Evolutionary conservation across 2,113 vertebrate species (phyloP).

Genomic region (Gallinago jamesoni): DNA sequence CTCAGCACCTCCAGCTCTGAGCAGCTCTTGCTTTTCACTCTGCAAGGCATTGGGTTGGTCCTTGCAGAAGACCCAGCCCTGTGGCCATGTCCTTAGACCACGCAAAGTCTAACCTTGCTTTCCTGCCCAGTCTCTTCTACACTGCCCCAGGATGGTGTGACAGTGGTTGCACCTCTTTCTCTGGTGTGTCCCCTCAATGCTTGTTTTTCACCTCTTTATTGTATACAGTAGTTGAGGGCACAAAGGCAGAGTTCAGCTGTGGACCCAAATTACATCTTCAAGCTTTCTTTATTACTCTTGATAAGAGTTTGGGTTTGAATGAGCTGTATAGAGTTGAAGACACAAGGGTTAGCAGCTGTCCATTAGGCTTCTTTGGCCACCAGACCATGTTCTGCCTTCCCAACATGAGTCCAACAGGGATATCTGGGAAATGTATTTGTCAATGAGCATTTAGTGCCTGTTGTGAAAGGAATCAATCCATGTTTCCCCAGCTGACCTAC

Average conservation of each 20-base stretch:
- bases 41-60: background rate
- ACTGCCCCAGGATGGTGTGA: background rate
- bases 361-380: background rate
- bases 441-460: background rate
- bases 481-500: background rate
- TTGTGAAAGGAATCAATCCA: background rate
- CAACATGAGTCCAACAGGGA: background rate
- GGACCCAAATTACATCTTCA: background rate
- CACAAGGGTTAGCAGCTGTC: background rate
- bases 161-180: background rate
- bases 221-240: background rate
- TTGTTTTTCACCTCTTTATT: background rate
- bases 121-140: background rate
- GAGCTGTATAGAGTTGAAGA: background rate
- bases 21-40: background rate
- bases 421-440: background rate
- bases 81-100: background rate
- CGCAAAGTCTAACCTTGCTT: background rate
- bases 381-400: background rate
- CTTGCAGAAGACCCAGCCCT: background rate
- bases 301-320: background rate
- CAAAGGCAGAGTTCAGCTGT: background rate
- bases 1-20: slow-evolving; percentile 23
- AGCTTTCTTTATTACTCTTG: background rate
- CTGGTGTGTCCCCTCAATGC: background rate